Evolutionary conservation across 2,113 vertebrate genomes (phyloP).

Genomic region (Colossoma macropomum): DNA sequence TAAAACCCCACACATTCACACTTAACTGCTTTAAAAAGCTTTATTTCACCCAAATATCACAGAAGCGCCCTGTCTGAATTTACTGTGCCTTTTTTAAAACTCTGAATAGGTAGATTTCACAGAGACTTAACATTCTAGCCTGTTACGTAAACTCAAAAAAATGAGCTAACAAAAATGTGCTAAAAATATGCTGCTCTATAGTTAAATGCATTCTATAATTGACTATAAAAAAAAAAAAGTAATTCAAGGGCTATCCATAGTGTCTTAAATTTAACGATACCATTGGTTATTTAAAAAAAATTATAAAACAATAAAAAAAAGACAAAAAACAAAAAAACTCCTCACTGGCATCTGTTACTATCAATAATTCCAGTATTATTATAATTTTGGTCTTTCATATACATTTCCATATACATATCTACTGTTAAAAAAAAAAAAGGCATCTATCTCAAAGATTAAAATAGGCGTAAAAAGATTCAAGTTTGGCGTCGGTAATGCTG

Average conservation of each 20-base stretch:
- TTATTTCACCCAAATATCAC: slow-evolving; percentile 55
- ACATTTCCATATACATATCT: slow-evolving; percentile 67
- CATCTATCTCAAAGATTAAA: slow-evolving; percentile 51
- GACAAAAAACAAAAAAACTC: slow-evolving; percentile 61
- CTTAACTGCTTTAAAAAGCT: slow-evolving; percentile 41
- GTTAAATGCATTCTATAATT: slow-evolving; percentile 43
- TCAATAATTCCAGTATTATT: slow-evolving; percentile 68
- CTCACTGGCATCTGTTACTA: slow-evolving; percentile 64
- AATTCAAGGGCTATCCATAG: slow-evolving; percentile 71
- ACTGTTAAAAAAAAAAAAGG: slow-evolving; percentile 60
- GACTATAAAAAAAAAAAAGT: slow-evolving; percentile 36
- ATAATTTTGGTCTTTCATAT: slow-evolving; percentile 74
- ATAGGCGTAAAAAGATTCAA: slow-evolving; percentile 73
- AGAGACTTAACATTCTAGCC: slow-evolving; percentile 42
- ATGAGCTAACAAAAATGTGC: slow-evolving; percentile 38
- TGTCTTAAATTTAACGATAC: slow-evolving; percentile 72
- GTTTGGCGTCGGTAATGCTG: slow-evolving; percentile 79
- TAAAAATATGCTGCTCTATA: slow-evolving; percentile 54
- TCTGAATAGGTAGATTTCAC: slow-evolving; percentile 52
- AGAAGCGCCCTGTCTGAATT: slow-evolving; percentile 46
- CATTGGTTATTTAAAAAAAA: slow-evolving; percentile 56
- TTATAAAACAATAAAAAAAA: slow-evolving; percentile 61
- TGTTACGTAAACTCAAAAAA: slow-evolving; percentile 53
- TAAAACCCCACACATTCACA: neutral
- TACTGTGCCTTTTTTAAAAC: slow-evolving; percentile 39